Evolutionary conservation across 2,888 invertebrate genomes (phyloP), one percentile per base, ranked within the genome.

Genomic region (Amiota mariae): DNA sequence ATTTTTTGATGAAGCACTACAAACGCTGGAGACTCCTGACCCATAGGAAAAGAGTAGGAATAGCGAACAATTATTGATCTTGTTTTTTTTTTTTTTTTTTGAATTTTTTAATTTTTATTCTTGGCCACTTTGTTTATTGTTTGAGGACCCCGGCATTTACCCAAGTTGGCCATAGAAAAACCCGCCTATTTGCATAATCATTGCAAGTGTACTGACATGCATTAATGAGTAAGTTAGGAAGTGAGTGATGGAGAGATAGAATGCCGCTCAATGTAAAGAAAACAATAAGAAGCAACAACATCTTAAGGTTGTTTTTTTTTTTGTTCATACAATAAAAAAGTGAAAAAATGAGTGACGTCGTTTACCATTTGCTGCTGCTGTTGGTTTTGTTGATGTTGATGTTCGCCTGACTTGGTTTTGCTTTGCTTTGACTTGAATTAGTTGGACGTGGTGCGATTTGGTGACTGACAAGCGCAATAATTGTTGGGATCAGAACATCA

Each of bases 321-420:
- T 36, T 36, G 2, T 36, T 36, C 8, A 12, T 11, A 64, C 64
- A 47, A 46, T n/a, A 75, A 78, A 78, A 76, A 72, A 75, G 81
- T 76, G 85, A 76, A 74, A 81, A 85, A 85, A 79, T 85, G 82
- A 85, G 77, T 82, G 85, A 82, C 80, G 79, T 79, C n/a, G 54
- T 54, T 54, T 54, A n/a, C 54, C 13, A n/a, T 54, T 12, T n/a
- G 12, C 54, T 54, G 54, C 12, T 54, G 54, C 54, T 24, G 24
- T 24, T n/a, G n/a, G n/a, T n/a, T n/a, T n/a, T 54, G 54, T 8
- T 54, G 54, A 6, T 24, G 24, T 24, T 54, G 12, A 54, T 12
- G 13, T 54, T n/a, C 6, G 36, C 36, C 6, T 36, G 12, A n/a
- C 54, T 54, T 54, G 54, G 54, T 54, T n/a, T 20, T 20, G 63